These are phyloP conservation scores for Apodemia mormo DNA, from an alignment of 2,888 invertebrate species.

Conservation along the genomic window DNA sequence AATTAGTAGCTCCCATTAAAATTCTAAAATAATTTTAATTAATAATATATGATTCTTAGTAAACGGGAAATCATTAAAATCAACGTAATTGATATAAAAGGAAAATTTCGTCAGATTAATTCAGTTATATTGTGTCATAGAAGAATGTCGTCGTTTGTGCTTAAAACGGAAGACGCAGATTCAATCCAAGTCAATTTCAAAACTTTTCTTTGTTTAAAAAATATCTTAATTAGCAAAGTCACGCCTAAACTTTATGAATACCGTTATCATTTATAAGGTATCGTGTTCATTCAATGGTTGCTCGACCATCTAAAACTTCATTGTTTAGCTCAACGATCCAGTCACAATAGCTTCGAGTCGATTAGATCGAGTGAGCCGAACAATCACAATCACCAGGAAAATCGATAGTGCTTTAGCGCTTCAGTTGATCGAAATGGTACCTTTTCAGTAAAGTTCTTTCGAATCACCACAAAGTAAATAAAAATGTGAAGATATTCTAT, in stretches of 20 bases:
- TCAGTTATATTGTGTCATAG: no score
- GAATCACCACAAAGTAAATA: constrained; percentile 10
- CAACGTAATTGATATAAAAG: no score
- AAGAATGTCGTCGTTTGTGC: no score
- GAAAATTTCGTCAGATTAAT: no score
- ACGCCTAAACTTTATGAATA: neutral
- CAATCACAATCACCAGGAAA: constrained; percentile 26
- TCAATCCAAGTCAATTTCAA: neutral
- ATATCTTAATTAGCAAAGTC: constrained; percentile 10
- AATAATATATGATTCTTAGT: no score
- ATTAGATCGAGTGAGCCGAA: constrained; percentile 31
- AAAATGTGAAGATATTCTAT: neutral
- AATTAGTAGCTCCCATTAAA: no score
- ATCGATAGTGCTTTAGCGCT: constrained; percentile 9
- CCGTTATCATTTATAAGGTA: constrained; percentile 18
- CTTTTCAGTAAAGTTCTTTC: constrained; percentile 13
- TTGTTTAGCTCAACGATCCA: constrained; percentile 32
- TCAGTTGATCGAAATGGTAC: constrained; percentile 16
- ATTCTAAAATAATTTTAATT: no score
- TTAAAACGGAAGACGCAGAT: neutral
- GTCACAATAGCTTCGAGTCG: constrained; percentile 32
- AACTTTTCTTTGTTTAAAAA: neutral
- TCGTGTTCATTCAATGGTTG: constrained; percentile 13
- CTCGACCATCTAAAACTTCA: constrained; percentile 20
- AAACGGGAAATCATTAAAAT: no score